phyloP scores from a whole-genome alignment of 2,888 invertebrate genomes.

The Gisinianus flammeolus region DNA sequence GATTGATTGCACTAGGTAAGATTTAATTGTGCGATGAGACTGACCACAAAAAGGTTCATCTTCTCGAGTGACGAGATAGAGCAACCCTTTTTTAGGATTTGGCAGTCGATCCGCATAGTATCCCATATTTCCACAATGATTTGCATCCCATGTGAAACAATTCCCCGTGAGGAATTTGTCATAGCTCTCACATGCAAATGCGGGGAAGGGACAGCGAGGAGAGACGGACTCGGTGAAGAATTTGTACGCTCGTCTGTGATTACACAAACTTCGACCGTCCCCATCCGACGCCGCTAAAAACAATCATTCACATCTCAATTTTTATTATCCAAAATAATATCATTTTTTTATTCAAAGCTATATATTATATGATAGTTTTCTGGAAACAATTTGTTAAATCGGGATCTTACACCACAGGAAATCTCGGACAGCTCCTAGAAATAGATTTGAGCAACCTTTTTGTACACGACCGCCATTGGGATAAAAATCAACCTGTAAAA shows the following conservation, averaged over 20 bases:
- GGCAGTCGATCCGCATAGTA: slow-evolving; percentile 77
- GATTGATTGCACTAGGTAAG: too few relatives aligned
- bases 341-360: neutral
- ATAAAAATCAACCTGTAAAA: slow-evolving; percentile 69
- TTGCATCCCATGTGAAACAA: slow-evolving; percentile 73
- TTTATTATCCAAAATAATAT: neutral
- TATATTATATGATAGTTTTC: too few relatives aligned
- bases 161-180: slow-evolving; percentile 81
- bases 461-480: slow-evolving; percentile 92
- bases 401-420: slow-evolving; percentile 78
- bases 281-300: slow-evolving; percentile 71
- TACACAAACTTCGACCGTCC: slow-evolving; percentile 87
- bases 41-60: slow-evolving; percentile 91
- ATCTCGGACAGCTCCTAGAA: slow-evolving; percentile 88
- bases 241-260: slow-evolving; percentile 90
- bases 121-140: slow-evolving; percentile 87
- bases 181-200: slow-evolving; percentile 84
- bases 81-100: slow-evolving; percentile 59
- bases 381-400: neutral
- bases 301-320: neutral
- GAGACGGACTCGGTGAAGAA: slow-evolving; percentile 94
- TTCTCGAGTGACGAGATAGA: slow-evolving; percentile 87
- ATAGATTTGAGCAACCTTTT: slow-evolving; percentile 89
- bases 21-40: slow-evolving; percentile 41
- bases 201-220: slow-evolving; percentile 87